These are phyloP conservation scores for Mantis religiosa DNA, from an alignment of 2,888 invertebrate genomes.

Conservation along the genomic window DNA sequence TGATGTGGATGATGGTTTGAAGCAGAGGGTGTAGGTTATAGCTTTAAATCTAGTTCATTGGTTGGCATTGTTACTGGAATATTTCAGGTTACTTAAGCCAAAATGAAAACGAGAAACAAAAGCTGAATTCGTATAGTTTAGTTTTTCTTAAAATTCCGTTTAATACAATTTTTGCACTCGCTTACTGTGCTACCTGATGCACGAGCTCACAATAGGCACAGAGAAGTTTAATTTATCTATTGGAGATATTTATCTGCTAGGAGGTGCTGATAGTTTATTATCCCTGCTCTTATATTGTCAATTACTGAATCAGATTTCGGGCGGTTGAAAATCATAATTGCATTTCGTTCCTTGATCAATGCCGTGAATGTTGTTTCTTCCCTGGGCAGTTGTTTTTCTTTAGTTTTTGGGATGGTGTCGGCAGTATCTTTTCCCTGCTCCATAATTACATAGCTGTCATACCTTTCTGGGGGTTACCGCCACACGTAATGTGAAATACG, in stretches of 20 bases:
- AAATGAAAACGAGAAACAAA: too few relatives aligned
- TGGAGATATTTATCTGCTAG: not conserved
- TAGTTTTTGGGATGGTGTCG: not conserved
- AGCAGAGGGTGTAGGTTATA: too few relatives aligned
- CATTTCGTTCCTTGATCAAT: not conserved
- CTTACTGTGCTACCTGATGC: not conserved
- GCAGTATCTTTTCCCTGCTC: not conserved
- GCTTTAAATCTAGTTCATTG: too few relatives aligned
- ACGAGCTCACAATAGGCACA: not conserved
- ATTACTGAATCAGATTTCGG: constrained; percentile 9
- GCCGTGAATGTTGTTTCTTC: not conserved
- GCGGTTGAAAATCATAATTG: constrained; percentile 1
- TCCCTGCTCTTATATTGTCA: not conserved
- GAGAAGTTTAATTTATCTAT: not conserved
- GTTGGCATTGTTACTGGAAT: too few relatives aligned
- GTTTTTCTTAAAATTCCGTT: too few relatives aligned
- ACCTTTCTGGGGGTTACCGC: not conserved
- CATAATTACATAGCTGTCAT: not conserved
- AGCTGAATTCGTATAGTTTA: too few relatives aligned
- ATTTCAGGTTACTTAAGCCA: too few relatives aligned
- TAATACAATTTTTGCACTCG: too few relatives aligned
- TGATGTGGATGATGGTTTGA: too few relatives aligned
- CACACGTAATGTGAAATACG: not conserved
- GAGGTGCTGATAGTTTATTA: constrained; percentile 1
- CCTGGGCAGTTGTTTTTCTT: not conserved